Percentiles rank a stretch among this genome's conserved stretches.
Conservation (phyloP, 2,113 vertebrate species). For the Dromas ardeola region DNA sequence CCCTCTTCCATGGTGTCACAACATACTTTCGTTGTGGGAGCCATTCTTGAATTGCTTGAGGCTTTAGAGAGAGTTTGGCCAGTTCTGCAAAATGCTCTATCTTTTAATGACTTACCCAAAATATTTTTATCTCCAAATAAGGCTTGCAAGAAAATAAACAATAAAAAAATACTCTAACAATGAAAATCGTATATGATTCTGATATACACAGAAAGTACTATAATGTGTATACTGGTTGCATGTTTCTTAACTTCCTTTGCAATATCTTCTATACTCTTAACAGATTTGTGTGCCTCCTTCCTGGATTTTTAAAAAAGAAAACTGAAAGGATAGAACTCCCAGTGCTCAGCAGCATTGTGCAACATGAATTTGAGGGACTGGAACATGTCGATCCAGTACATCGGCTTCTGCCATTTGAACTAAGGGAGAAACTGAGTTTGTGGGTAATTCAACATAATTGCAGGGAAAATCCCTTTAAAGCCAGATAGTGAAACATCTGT, state of each 20-base stretch:
- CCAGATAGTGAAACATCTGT: background rate
- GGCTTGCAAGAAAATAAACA: background rate
- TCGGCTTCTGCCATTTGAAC: conserved; percentile 20
- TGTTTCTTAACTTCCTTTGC: background rate
- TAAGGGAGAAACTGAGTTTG: background rate
- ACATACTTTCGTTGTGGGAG: background rate
- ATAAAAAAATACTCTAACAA: background rate
- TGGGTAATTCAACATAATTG: background rate
- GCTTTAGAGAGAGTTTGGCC: background rate
- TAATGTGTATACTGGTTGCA: background rate
- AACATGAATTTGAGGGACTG: background rate
- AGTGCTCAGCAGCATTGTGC: conserved; percentile 3
- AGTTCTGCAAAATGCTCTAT: background rate
- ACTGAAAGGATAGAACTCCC: background rate
- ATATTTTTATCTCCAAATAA: background rate
- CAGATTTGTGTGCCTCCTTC: background rate
- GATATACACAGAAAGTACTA: background rate
- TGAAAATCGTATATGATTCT: background rate
- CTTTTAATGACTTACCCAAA: background rate
- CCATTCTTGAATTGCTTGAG: background rate
- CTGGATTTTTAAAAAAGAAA: background rate
- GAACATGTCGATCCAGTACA: conserved; percentile 14
- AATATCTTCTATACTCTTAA: background rate
- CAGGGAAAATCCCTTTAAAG: conserved; percentile 21
- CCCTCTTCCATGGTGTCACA: background rate